Evolutionary conservation across 2,113 vertebrate species (phyloP).

Genomic region (Podilymbus podiceps): DNA sequence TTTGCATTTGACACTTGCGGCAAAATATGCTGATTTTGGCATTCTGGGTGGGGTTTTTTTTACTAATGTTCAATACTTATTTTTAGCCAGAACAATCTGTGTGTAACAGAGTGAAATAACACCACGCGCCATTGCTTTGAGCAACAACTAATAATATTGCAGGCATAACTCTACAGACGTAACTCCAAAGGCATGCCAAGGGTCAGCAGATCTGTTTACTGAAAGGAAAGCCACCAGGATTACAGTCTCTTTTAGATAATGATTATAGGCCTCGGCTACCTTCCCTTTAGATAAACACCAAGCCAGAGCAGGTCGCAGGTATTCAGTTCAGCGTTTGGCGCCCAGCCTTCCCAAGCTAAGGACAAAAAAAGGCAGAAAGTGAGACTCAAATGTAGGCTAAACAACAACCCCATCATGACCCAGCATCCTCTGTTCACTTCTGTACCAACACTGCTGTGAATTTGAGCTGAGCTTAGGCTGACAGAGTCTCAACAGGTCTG

Average conservation of each 20-base stretch:
- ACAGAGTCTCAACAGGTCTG: not conserved
- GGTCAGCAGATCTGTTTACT: constrained; percentile 60
- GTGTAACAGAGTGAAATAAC: constrained; percentile 46
- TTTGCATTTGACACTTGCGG: not conserved
- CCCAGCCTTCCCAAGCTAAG: not conserved
- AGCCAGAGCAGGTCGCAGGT: not conserved
- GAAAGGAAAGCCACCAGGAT: constrained; percentile 49
- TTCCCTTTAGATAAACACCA: not conserved
- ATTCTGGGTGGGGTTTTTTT: not conserved
- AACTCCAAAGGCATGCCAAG: constrained; percentile 54
- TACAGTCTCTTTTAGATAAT: constrained; percentile 12
- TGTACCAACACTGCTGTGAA: not conserved
- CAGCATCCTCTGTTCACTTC: not conserved
- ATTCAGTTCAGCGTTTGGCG: fast-evolving
- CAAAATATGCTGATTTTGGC: not conserved
- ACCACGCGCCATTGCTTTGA: not conserved
- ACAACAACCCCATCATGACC: not conserved
- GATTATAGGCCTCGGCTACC: not conserved
- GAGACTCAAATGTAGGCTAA: not conserved
- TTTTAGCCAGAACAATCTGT: constrained; percentile 34
- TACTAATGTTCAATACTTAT: constrained; percentile 30
- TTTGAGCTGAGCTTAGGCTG: not conserved
- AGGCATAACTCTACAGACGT: constrained; percentile 29
- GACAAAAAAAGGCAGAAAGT: not conserved
- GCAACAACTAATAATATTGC: constrained; percentile 55